Evolutionary conservation across 2,113 vertebrate species (phyloP), one percentile per base, ranked within the genome.

Genomic region (Nothocercus nigrocapillus): DNA sequence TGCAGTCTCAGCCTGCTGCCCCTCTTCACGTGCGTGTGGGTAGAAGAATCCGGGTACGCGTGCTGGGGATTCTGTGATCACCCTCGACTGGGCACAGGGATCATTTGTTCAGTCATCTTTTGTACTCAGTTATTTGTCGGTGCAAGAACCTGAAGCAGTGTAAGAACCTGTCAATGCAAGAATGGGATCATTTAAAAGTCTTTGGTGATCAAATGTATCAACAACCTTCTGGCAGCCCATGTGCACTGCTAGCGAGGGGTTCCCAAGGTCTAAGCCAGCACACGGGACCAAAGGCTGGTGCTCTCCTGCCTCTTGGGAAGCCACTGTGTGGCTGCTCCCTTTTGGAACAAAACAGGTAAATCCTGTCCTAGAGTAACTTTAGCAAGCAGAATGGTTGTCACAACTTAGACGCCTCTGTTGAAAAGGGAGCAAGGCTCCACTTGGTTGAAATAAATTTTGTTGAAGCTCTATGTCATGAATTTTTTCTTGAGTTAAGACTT

Each of bases 361-460:
- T 83, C 40, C 30, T 44, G 4, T 38, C 49, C 59, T 54, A 20
- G 36, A 88, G 7, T 53, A 24, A 66, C 74, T 13, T 54, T 36
- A 24, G 28, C 32, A 25, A 32, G 30, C 45, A n/a, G 42, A 0
- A 28, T 47, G 49, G 7, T 51, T 75, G 15, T 42, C 20, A 5
- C n/a, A 67, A 0, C 54, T 56, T 44, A 51, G 64, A 36, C 25
- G n/a, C 54, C 16, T 1, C 0, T 7, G 3, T 47, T 78, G 42
- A 32, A 82, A 24, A 24, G 53, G 8, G 24, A 68, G 22, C 47
- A 49, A 11, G 28, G 59, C 49, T 76, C 13, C 27, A 11, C 63
- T 89, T 73, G 30, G 5, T 53, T 85, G 82, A 24, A 54, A 27
- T 64, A 20, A 70, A 70, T 45, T 20, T 24, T 2, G 0, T 22